Conservation (phyloP, 2,888 invertebrate genomes). For the Aproaerema taeniolella region DNA sequence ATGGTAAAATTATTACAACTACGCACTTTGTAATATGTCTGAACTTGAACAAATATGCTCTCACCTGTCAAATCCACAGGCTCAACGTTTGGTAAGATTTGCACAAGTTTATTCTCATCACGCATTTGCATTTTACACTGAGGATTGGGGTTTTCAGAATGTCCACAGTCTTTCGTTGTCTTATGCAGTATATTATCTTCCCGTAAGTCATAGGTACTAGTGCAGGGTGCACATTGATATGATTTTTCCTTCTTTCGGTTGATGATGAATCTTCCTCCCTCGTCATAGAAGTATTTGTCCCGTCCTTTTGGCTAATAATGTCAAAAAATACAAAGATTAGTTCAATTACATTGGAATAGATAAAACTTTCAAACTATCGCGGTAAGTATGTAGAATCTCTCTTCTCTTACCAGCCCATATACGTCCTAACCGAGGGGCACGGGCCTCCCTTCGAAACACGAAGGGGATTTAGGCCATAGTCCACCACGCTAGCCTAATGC, state of each 20-base stretch:
- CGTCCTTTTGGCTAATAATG: no score
- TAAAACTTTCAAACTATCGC: no score
- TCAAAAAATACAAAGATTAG: no score
- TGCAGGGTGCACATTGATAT: slow-evolving; percentile 46
- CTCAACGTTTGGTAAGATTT: slow-evolving; percentile 34
- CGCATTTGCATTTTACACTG: slow-evolving; percentile 34
- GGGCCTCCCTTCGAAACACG: no score
- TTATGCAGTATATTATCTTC: slow-evolving; percentile 33
- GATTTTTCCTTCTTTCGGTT: slow-evolving; percentile 35
- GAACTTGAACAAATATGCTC: background rate
- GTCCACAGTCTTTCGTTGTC: slow-evolving; percentile 42
- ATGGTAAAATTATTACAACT: no score
- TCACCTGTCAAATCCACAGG: slow-evolving; percentile 35
- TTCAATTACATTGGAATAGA: no score
- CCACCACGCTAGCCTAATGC: no score
- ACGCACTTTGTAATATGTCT: no score
- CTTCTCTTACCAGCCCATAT: no score
- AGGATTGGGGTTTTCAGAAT: slow-evolving; percentile 29
- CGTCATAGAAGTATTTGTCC: slow-evolving; percentile 41
- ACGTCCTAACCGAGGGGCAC: no score
- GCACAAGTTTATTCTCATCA: slow-evolving; percentile 27
- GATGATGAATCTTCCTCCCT: slow-evolving; percentile 40
- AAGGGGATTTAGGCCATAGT: no score
- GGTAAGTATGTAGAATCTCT: no score
- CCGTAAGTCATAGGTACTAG: slow-evolving; percentile 39